Conservation (phyloP, 1,140 invertebrate species). For the Drosophila yakuba region DNA sequence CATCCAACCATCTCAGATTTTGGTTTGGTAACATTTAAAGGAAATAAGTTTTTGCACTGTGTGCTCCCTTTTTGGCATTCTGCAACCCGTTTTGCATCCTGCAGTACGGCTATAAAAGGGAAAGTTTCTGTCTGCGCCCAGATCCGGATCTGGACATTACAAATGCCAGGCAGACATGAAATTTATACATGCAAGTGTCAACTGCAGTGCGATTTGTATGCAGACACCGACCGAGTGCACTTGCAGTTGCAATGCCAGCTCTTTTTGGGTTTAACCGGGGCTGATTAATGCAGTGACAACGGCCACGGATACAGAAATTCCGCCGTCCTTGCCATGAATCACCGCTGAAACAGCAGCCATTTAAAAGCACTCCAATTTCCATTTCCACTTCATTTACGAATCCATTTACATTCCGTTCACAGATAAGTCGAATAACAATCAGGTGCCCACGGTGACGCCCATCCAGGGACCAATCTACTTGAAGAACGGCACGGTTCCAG, state of each 20-base stretch:
- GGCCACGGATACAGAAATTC: constrained; percentile 8
- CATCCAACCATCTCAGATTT: neutral
- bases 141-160: constrained; percentile 68
- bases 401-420: constrained; percentile 47
- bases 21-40: neutral
- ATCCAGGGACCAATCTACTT: constrained; percentile 92
- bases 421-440: constrained; percentile 62
- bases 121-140: constrained; percentile 53
- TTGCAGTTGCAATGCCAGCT: constrained; percentile 38
- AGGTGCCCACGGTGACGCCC: constrained; percentile 88
- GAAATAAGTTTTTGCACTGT: constrained; percentile 16
- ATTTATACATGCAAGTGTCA: constrained; percentile 68
- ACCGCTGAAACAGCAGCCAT: constrained; percentile 15
- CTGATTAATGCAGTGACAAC: constrained; percentile 60
- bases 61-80: constrained; percentile 24
- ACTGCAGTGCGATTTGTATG: constrained; percentile 72
- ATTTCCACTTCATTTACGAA: constrained; percentile 30
- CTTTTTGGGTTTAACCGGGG: constrained; percentile 46
- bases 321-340: constrained; percentile 55
- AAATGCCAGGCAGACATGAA: constrained; percentile 68
- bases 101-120: constrained; percentile 49
- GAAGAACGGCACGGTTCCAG: constrained; percentile 92
- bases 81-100: constrained; percentile 57
- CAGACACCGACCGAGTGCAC: constrained; percentile 48
- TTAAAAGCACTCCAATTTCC: constrained; percentile 35